These are phyloP conservation scores for Aphis gossypii DNA, from an alignment of 1,140 invertebrate genomes.

Conservation along the genomic window DNA sequence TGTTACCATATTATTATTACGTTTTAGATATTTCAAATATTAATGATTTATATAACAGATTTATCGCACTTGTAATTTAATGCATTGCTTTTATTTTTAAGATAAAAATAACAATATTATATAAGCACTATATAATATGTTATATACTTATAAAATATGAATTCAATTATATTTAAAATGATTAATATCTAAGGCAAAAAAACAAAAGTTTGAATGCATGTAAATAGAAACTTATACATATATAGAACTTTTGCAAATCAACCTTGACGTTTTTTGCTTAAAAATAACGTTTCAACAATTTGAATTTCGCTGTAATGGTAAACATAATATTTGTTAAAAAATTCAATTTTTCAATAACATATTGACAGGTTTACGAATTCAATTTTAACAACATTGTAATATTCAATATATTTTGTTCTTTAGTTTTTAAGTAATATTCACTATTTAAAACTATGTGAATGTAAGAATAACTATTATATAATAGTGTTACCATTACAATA, in stretches of 20 bases:
- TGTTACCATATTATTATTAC: not conserved
- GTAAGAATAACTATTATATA: not conserved
- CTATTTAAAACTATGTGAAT: not conserved
- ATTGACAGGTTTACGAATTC: not conserved
- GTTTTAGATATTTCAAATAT: not conserved
- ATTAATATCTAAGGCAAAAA: not conserved
- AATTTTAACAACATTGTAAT: not conserved
- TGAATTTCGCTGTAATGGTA: not conserved
- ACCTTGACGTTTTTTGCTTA: not conserved
- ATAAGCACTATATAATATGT: not conserved
- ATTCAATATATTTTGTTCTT: not conserved
- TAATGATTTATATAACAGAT: not conserved
- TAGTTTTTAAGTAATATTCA: not conserved
- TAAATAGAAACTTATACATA: not conserved
- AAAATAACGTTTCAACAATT: not conserved
- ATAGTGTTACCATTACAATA: not conserved
- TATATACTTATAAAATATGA: not conserved
- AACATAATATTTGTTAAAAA: not conserved
- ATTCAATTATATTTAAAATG: not conserved
- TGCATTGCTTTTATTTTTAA: not conserved
- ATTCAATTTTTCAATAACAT: not conserved
- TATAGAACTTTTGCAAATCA: not conserved
- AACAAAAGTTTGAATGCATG: not conserved
- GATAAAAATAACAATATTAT: not conserved
- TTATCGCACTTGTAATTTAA: not conserved